Evolutionary conservation across 2,113 vertebrate species (phyloP), one percentile per base, ranked within the genome.

Genomic region (Elgaria multicarinata): DNA sequence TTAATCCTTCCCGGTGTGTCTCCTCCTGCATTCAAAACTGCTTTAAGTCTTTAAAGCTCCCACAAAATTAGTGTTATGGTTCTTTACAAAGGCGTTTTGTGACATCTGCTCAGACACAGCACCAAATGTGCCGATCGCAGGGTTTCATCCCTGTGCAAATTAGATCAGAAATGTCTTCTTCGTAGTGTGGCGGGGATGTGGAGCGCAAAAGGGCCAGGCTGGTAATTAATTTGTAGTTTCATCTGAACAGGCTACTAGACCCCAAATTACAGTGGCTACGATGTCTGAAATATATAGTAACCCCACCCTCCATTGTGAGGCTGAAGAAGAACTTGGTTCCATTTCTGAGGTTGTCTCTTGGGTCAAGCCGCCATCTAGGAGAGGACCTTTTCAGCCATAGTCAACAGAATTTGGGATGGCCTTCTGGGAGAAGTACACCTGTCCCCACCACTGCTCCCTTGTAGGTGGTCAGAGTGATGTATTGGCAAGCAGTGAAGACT

Each of bases 21-120:
- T 90, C 39, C 58, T 75, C 31, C 58, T 72, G 0, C n/a, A 28
- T 85, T 33, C 80, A 89, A 2, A 9, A 55, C 62, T 33, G 75
- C 33, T 87, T 46, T 33, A 77, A n/a, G 42, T 42, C 39, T 72
- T 74, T 14, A 28, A 86, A 85, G 91, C 87, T 64, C 6, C 86
- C 74, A 0, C 64, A 69, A 53, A 85, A 89, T 74, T 69, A 58
- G 55, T 36, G 7, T 9, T 36, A 2, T 69, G 16, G 9, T 75
- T 78, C 66, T 22, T 64, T 83, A 26, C 83, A 67, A 13, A 69
- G 4, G 0, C 55, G 3, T 36, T 89, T 10, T 75, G 83, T n/a
- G 71, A 85, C 3, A 31, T 86, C 87, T 67, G 33, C 67, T 83
- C 64, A 39, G 50, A 46, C 90, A n/a, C 36, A 77, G 39, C n/a